phyloP scores from a whole-genome alignment of 1,140 invertebrate genomes.

The Tetranychus urticae region DNA sequence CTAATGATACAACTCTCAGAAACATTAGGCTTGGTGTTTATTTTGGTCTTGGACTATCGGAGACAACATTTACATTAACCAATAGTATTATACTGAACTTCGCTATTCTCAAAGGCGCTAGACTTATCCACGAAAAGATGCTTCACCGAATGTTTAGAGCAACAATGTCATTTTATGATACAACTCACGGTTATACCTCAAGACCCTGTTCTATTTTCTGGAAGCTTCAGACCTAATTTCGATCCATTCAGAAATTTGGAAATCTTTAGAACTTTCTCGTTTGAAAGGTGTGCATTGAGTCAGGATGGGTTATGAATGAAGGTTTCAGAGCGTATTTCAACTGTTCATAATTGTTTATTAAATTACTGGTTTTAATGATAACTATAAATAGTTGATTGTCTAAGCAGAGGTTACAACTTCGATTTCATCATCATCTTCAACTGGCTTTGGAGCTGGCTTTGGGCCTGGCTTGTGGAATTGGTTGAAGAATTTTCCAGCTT shows the following conservation, averaged over 20 bases:
- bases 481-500: too few species aligned
- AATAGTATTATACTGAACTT: conserved; percentile 3
- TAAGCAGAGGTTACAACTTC: too few species aligned
- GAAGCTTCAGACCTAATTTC: conserved; percentile 37
- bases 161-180: conserved; percentile 39
- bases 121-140: conserved; percentile 18
- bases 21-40: conserved; percentile 70
- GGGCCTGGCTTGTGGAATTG: too few species aligned
- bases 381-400: too few species aligned
- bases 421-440: too few species aligned
- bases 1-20: conserved; percentile 27
- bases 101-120: conserved; percentile 1
- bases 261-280: conserved; percentile 14
- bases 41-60: conserved; percentile 54
- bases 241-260: conserved; percentile 20
- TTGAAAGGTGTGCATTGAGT: conserved; percentile 1
- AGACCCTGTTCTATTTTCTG: conserved; percentile 38
- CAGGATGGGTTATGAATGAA: too few species aligned
- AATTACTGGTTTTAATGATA: too few species aligned
- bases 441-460: too few species aligned
- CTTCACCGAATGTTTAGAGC: conserved; percentile 33
- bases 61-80: conserved; percentile 21
- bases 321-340: too few species aligned
- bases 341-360: too few species aligned
- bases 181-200: conserved; percentile 25